Base-by-base conservation (phyloP, 2,113 vertebrate species). In the Entosphenus tridentatus region DNA sequence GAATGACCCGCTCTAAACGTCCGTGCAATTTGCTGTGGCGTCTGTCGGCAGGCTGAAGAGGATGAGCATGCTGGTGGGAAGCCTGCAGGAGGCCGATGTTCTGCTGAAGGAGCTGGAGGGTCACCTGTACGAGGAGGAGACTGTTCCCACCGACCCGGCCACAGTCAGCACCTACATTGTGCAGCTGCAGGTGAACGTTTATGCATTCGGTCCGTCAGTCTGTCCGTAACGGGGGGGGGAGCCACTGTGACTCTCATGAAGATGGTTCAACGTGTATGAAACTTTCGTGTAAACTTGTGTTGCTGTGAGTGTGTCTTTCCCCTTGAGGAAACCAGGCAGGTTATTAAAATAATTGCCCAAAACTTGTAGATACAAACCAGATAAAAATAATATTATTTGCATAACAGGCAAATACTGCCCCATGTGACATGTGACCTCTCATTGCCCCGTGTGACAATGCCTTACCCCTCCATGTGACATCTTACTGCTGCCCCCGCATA, bases 51-150 rank as follows among this genome's bases (percentile, higher is more conserved):
- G 93, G 78, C 73, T 97, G 69, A 96, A 92, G 81, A 89, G 82
- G 0, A 79, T 95, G 1, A 88, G 87, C 16, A 12, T 89, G 57
- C 80, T 96, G 68, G 75, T 88, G 65, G 84, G 78, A 1, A 81
- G 74, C 73, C 80, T 85, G 18, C 87, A 91, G 57, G 86, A 83
- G 10, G 89, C 84, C 1, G 92, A 97, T 69, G 83, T 83, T 62
- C 79, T 85, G 77, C 83, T 97, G 57, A 89, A 81, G 73, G 88
- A 84, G 58, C 88, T 84, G 1, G 92, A 98, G 79, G 82, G 82
- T 71, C 82, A 85, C 72, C 77, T 97, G 69, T 95, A 88, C 74
- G 89, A 96, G 71, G 93, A 97, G 72, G 89, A 93, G 76, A 82
- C 82, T 0, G 86, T 97, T 3, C 84, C 88, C 0, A 82, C 87